These are phyloP conservation scores for Myoxocephalus aenaeus DNA, from an alignment of 2,797 vertebrate genomes.

Conservation along the genomic window DNA sequence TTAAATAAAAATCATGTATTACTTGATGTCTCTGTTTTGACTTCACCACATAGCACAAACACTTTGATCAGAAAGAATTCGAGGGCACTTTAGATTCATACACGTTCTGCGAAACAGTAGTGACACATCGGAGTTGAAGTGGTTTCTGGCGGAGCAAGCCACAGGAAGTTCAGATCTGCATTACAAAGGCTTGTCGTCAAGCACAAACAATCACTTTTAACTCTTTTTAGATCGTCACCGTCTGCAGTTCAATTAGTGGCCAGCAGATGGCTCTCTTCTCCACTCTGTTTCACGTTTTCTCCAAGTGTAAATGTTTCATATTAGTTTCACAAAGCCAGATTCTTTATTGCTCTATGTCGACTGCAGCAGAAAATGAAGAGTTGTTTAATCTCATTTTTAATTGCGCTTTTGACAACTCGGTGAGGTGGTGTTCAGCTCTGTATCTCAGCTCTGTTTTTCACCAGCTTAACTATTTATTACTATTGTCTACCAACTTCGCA, in stretches of 20 bases:
- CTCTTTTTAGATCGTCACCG: neutral
- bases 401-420: neutral
- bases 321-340: neutral
- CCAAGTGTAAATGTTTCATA: neutral
- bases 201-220: neutral
- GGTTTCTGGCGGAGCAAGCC: conserved; percentile 35
- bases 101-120: neutral
- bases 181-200: conserved; percentile 1
- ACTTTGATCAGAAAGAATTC: neutral
- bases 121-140: conserved; percentile 21
- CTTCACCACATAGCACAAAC: neutral
- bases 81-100: neutral
- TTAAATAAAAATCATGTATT: neutral
- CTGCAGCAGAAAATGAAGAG: conserved; percentile 1
- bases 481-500: too few species aligned
- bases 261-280: conserved; percentile 53
- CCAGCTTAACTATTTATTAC: neutral
- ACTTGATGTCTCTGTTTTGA: neutral
- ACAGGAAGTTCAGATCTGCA: conserved; percentile 31
- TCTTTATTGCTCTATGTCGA: neutral
- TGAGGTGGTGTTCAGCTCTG: neutral
- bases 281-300: neutral
- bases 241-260: neutral
- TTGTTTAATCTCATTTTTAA: conserved; percentile 21
- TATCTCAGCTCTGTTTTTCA: neutral